phyloP scores from a whole-genome alignment of 2,888 invertebrate species.

The Operophtera brumata region DNA sequence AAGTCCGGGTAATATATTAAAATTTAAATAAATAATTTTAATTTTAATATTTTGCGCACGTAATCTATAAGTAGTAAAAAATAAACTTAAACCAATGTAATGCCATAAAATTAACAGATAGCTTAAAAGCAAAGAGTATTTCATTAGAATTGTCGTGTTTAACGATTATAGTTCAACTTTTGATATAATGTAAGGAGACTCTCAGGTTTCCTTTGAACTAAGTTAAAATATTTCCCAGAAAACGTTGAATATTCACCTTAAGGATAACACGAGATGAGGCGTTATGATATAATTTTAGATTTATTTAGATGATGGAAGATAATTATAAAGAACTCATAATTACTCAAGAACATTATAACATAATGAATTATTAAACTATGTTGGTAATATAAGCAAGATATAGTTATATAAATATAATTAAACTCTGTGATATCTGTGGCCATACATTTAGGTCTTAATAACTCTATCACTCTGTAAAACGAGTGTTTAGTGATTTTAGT shows the following conservation, averaged over 20 bases:
- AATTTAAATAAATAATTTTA: no score
- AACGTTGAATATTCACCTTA: constrained; percentile 14
- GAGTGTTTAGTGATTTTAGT: no score
- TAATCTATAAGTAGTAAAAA: neutral
- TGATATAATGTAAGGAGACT: constrained; percentile 8
- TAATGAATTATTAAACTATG: no score
- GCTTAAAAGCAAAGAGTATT: constrained; percentile 23
- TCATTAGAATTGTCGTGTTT: constrained; percentile 18
- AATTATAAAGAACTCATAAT: neutral
- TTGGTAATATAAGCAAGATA: no score
- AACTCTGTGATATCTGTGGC: no score
- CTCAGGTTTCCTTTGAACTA: constrained; percentile 10
- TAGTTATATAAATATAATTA: no score
- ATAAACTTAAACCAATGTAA: constrained; percentile 5
- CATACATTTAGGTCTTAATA: no score
- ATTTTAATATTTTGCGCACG: no score
- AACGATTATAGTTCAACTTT: constrained; percentile 11
- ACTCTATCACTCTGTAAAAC: no score
- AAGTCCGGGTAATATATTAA: no score
- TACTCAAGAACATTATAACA: neutral
- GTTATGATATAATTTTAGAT: constrained; percentile 14
- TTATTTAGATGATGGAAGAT: constrained; percentile 7
- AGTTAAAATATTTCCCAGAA: constrained; percentile 10
- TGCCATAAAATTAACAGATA: constrained; percentile 18
- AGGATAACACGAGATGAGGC: constrained; percentile 12